phyloP scores from a whole-genome alignment of 2,113 vertebrate genomes.

The Amphiprion percula region DNA sequence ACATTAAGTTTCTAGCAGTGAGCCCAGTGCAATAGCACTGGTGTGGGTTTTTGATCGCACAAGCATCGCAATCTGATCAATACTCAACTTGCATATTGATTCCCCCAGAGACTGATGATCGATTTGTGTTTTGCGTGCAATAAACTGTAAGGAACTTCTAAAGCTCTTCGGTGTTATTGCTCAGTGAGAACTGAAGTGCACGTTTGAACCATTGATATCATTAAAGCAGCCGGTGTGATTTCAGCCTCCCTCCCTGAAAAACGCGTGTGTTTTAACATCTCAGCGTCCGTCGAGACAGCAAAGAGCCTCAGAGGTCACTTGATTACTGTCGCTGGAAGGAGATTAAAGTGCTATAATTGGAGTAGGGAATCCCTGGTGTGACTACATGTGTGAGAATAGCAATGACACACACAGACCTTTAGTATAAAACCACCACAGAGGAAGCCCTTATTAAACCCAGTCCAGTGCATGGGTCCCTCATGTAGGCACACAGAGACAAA shows the following conservation, averaged over 20 bases:
- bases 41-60: background rate
- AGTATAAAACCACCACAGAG: background rate
- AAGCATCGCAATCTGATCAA: constrained; percentile 16
- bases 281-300: background rate
- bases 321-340: background rate
- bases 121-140: background rate
- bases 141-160: constrained; percentile 13
- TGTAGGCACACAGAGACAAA: background rate
- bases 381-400: background rate
- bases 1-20: too few species aligned
- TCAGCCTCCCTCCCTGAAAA: background rate
- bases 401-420: background rate
- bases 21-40: background rate
- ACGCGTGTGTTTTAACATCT: background rate
- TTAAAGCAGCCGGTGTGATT: constrained; percentile 4
- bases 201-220: constrained; percentile 15
- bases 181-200: background rate
- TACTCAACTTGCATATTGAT: constrained; percentile 18
- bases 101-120: constrained; percentile 10
- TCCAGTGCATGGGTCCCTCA: constrained; percentile 11
- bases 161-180: constrained; percentile 3
- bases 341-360: constrained; percentile 11
- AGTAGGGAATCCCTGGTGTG: background rate
- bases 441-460: constrained; percentile 17
- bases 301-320: background rate